Conservation (phyloP, 2,113 vertebrate species). For the Trachemys scripta region DNA sequence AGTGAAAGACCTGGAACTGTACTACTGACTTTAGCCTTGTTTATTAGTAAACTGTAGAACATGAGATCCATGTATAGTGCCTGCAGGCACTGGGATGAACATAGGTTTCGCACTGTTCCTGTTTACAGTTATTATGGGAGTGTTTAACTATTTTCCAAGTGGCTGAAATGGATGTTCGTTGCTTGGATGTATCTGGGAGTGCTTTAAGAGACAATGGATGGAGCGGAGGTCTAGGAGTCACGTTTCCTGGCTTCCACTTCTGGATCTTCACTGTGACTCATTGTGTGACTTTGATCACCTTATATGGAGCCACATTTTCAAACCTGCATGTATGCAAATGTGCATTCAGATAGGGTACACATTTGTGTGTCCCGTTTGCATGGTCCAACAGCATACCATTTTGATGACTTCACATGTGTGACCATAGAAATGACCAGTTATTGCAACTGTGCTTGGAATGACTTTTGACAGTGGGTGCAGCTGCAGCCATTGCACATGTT, state of each 20-base stretch:
- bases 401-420: background rate
- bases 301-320: background rate
- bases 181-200: background rate
- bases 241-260: background rate
- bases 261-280: background rate
- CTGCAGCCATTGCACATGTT: background rate
- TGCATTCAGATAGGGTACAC: background rate
- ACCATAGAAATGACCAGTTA: background rate
- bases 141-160: background rate
- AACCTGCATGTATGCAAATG: background rate
- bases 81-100: background rate
- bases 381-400: background rate
- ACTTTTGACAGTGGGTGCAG: background rate
- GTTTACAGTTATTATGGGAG: background rate
- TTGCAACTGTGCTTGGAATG: background rate
- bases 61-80: background rate
- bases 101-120: background rate
- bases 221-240: background rate
- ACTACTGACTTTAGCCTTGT: background rate
- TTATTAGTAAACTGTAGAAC: background rate
- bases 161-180: background rate
- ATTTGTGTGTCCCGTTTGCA: background rate
- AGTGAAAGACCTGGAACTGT: background rate
- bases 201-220: background rate
- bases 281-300: background rate